Conservation (phyloP, 2,797 vertebrate species). For the Rhadinocentrus ornatus region DNA sequence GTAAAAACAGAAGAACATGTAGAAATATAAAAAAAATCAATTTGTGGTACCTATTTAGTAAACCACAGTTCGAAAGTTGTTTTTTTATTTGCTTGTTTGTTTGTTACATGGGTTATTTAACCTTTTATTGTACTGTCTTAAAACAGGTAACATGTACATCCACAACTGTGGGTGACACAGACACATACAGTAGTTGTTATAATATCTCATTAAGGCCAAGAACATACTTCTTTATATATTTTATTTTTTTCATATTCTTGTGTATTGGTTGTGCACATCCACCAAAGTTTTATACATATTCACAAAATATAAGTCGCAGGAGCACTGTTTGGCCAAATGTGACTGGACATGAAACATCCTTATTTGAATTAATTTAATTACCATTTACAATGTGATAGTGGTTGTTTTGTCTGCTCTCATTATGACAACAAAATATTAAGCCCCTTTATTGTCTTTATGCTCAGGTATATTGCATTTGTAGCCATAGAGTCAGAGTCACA, state of each 20-base stretch:
- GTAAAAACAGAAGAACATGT: slow-evolving; percentile 1
- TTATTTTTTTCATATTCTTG: background rate
- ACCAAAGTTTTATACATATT: background rate
- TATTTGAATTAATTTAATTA: background rate
- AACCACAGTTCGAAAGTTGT: background rate
- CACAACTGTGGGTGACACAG: background rate
- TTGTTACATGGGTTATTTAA: no score
- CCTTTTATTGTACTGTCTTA: background rate
- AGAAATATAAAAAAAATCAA: background rate
- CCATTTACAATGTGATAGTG: background rate
- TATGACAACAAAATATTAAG: background rate
- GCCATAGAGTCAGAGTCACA: background rate
- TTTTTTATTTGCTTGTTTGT: no score
- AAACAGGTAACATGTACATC: background rate
- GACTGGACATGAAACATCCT: background rate
- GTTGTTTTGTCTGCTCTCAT: background rate
- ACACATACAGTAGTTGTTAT: background rate
- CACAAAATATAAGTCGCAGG: background rate
- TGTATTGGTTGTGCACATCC: background rate
- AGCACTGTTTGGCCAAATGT: background rate
- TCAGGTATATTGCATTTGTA: background rate
- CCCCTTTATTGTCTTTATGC: background rate
- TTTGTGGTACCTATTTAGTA: background rate
- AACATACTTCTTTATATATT: background rate
- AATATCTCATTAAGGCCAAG: background rate